phyloP scores from a whole-genome alignment of 2,888 invertebrate genomes.

The Matsumyia berberina region DNA sequence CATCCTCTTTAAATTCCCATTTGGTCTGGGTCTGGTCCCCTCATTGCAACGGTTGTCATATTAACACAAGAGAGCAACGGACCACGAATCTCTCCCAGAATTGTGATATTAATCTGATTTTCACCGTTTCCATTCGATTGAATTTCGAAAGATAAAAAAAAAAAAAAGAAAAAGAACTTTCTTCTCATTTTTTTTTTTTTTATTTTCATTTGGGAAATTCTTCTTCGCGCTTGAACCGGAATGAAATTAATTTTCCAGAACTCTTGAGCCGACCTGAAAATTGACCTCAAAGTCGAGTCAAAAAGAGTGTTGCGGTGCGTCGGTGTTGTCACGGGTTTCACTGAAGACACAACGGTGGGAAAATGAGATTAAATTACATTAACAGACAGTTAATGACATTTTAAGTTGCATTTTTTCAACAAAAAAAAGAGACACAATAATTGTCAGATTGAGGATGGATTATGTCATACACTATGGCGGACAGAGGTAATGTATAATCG shows the following conservation, averaged over 20 bases:
- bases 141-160: conserved; percentile 30
- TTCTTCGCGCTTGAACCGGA: neutral
- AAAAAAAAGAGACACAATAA: neutral
- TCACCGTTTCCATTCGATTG: conserved; percentile 53
- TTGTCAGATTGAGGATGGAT: neutral
- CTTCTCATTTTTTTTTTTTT: conserved; percentile 2
- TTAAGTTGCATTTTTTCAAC: conserved; percentile 8
- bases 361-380: conserved; percentile 12
- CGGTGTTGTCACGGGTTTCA: neutral
- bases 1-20: conserved; percentile 33
- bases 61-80: conserved; percentile 33
- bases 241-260: conserved; percentile 33
- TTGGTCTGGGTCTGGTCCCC: conserved; percentile 4
- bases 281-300: conserved; percentile 21
- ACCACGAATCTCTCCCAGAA: conserved; percentile 21
- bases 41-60: conserved; percentile 46
- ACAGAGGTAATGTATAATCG: neutral
- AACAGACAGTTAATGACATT: conserved; percentile 12
- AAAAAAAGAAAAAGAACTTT: too few relatives aligned
- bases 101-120: conserved; percentile 55
- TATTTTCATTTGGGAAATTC: neutral
- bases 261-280: conserved; percentile 17
- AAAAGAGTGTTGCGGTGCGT: neutral
- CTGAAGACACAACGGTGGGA: conserved; percentile 6
- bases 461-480: neutral